phyloP scores from a whole-genome alignment of 2,113 vertebrate genomes.

The Chelonoidis abingdonii region DNA sequence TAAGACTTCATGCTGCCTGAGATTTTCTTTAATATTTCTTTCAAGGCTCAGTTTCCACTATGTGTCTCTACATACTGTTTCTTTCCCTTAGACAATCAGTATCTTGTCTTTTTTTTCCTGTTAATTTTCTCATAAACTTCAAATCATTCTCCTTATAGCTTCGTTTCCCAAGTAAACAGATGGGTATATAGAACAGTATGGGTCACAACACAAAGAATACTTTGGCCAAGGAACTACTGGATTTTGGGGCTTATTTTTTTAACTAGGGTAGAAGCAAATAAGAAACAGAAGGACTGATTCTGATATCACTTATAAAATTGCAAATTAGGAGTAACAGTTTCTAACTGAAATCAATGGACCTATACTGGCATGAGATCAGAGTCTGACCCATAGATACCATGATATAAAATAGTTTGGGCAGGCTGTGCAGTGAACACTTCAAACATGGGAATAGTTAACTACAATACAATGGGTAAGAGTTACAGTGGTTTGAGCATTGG shows the following conservation, averaged over 20 bases:
- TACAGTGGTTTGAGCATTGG: neutral
- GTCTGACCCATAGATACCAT: neutral
- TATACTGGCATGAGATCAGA: neutral
- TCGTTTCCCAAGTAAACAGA: neutral
- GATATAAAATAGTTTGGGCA: neutral
- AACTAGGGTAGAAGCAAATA: neutral
- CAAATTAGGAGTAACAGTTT: neutral
- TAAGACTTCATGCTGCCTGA: neutral
- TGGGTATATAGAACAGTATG: neutral
- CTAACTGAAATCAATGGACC: neutral
- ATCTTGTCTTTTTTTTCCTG: neutral
- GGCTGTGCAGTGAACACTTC: neutral
- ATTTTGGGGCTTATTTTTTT: neutral
- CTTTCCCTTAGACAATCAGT: neutral
- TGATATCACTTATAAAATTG: neutral
- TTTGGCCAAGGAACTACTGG: accelerated
- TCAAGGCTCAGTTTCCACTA: neutral
- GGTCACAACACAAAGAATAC: neutral
- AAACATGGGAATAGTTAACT: neutral
- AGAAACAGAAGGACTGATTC: neutral
- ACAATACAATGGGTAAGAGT: accelerated
- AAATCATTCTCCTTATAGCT: neutral
- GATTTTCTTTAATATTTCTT: neutral
- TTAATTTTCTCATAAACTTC: neutral
- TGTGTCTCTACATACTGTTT: neutral